Percentiles rank a stretch among this genome's conserved stretches.
Evolutionary conservation across 2,113 vertebrate species (phyloP).

Genomic region (Syngnathus scovelli): DNA sequence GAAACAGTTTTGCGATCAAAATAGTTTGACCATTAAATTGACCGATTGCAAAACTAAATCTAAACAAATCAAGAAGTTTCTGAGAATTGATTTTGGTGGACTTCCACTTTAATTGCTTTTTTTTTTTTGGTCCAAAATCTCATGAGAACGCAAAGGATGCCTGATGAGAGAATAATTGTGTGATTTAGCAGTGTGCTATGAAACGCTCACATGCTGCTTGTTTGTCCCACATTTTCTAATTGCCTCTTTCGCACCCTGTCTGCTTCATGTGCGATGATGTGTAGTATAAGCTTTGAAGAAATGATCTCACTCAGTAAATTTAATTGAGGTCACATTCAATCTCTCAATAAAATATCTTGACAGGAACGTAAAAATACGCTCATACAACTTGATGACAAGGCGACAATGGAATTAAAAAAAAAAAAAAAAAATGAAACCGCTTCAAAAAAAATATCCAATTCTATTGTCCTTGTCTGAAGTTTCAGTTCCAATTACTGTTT

Average conservation of each 20-base stretch:
- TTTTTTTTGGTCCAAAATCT: background rate
- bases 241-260: background rate
- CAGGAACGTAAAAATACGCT: background rate
- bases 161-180: background rate
- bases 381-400: slow-evolving; percentile 12
- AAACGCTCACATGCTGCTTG: background rate
- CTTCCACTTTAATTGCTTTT: background rate
- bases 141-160: background rate
- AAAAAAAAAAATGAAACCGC: slow-evolving; percentile 16
- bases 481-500: slow-evolving; percentile 33
- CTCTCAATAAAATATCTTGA: slow-evolving; percentile 10
- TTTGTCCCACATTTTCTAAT: background rate
- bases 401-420: background rate
- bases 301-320: slow-evolving; percentile 6
- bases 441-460: slow-evolving; percentile 18
- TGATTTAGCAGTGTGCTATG: background rate
- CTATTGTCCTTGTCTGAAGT: slow-evolving; percentile 8
- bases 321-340: slow-evolving; percentile 4
- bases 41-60: no score
- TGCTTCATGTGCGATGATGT: slow-evolving; percentile 1
- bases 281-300: slow-evolving; percentile 14
- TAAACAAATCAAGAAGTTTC: background rate
- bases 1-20: no score
- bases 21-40: no score
- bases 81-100: background rate